phyloP scores from a whole-genome alignment of 2,113 vertebrate genomes.

The Myotis yumanensis region DNA sequence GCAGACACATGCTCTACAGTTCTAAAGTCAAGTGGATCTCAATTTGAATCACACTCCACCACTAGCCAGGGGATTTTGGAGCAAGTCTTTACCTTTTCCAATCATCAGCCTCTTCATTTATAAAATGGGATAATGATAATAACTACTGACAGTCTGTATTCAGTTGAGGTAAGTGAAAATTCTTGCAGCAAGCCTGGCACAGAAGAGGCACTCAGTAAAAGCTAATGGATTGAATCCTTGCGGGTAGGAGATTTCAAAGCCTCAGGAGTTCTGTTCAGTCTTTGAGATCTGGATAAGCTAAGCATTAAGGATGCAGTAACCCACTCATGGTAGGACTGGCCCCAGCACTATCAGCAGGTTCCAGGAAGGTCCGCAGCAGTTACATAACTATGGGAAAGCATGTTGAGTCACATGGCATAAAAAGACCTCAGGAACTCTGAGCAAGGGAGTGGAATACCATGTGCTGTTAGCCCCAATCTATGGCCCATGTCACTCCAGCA shows the following conservation, averaged over 20 bases:
- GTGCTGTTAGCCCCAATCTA: neutral
- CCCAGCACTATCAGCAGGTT: neutral
- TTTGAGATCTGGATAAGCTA: neutral
- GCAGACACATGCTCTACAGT: neutral
- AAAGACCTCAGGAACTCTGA: neutral
- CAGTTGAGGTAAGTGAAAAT: neutral
- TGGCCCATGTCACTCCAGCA: neutral
- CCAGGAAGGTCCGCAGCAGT: neutral
- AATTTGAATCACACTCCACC: neutral
- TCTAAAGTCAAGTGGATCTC: neutral
- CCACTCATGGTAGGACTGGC: neutral
- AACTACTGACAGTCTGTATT: neutral
- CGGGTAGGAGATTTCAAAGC: neutral
- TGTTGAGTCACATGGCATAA: too few relatives aligned
- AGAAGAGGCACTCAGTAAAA: neutral
- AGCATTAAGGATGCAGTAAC: neutral
- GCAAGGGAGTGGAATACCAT: neutral
- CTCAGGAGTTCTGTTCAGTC: neutral
- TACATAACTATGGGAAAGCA: neutral
- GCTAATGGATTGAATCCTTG: neutral
- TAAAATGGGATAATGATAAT: neutral
- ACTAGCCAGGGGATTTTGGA: neutral
- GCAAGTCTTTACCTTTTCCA: neutral
- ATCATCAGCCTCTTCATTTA: neutral
- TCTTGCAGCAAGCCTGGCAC: neutral